Percentiles rank a stretch among this genome's conserved stretches.
Conservation (phyloP, 2,797 vertebrate genomes). For the Phoebastria nigripes region DNA sequence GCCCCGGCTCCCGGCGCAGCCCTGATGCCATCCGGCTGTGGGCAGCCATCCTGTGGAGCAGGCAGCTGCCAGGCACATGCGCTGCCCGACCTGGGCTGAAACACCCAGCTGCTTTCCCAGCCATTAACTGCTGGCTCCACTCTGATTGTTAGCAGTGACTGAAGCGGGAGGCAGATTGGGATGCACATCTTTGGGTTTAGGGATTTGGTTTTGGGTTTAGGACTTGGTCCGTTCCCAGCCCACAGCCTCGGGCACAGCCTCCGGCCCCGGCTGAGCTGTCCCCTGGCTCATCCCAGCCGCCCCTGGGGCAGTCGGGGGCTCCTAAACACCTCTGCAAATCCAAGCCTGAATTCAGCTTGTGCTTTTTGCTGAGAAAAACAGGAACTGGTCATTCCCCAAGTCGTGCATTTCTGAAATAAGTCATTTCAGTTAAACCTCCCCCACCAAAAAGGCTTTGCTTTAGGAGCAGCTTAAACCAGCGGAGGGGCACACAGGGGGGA, state of each 20-base stretch:
- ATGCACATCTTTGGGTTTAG: background rate
- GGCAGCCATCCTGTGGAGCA: background rate
- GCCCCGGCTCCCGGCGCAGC: background rate
- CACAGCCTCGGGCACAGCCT: background rate
- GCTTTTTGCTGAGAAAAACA: background rate
- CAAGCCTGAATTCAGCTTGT: background rate
- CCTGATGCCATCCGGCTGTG: no score
- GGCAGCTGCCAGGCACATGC: background rate
- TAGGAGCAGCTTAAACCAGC: background rate
- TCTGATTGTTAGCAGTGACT: background rate
- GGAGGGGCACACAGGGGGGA: accelerated
- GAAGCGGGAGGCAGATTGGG: background rate
- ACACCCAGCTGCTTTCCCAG: background rate
- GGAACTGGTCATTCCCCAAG: accelerated
- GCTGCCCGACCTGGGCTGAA: background rate
- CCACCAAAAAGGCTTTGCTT: background rate
- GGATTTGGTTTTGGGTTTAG: background rate
- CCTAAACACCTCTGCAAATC: background rate
- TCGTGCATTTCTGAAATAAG: background rate
- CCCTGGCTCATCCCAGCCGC: background rate
- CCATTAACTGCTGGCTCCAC: accelerated
- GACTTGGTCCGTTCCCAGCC: background rate
- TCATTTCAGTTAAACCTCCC: background rate
- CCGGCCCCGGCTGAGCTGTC: background rate
- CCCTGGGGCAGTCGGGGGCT: accelerated